Conservation (phyloP, 2,888 invertebrate genomes). For the Alsophila aescularia region DNA sequence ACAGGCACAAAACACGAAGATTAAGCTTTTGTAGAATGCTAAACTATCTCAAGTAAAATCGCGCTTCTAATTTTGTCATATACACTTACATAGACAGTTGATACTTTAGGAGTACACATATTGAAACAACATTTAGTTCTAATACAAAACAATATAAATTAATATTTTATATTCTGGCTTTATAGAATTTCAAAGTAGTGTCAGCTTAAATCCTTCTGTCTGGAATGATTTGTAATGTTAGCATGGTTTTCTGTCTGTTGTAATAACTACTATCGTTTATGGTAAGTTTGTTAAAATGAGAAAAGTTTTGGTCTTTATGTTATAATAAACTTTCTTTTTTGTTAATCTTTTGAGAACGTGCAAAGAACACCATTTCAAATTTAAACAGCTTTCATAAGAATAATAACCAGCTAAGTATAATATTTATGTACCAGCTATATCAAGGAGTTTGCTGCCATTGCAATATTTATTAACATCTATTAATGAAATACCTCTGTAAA, state of each 20-base stretch:
- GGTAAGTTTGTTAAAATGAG: conserved; percentile 23
- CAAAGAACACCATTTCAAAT: no score
- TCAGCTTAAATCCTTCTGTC: conserved; percentile 32
- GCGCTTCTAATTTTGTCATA: conserved; percentile 32
- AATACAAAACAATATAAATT: conserved; percentile 7
- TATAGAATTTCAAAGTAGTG: conserved; percentile 32
- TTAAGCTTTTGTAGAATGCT: conserved; percentile 60
- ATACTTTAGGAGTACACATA: conserved; percentile 36
- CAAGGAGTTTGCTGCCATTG: no score
- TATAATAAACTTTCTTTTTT: conserved; percentile 24
- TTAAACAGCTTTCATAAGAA: no score
- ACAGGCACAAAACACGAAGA: conserved; percentile 50
- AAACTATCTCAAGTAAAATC: conserved; percentile 27
- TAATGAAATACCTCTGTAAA: no score
- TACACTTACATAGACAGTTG: conserved; percentile 24
- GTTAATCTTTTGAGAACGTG: neutral
- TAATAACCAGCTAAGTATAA: no score
- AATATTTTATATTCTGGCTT: conserved; percentile 30
- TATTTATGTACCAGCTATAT: no score
- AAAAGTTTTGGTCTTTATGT: conserved; percentile 5
- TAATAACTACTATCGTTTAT: conserved; percentile 12
- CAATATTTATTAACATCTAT: no score
- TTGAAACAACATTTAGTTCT: conserved; percentile 22
- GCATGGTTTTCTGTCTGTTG: conserved; percentile 24
- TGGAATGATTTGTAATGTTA: conserved; percentile 15